Conservation (phyloP, 1,140 invertebrate genomes). For the Vanessa tameamea region DNA sequence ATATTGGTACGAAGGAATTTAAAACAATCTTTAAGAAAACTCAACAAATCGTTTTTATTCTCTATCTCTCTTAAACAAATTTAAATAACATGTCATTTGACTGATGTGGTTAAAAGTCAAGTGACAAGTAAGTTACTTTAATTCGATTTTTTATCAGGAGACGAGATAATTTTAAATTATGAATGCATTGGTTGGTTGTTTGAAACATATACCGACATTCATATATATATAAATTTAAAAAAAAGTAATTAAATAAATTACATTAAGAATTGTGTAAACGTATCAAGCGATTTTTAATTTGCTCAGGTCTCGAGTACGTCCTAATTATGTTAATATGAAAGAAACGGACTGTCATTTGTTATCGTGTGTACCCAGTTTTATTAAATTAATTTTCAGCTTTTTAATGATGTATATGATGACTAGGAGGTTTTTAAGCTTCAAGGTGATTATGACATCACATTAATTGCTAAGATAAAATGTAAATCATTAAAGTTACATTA, state of each 20-base stretch:
- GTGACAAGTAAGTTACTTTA: too few relatives aligned
- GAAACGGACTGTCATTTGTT: conserved; percentile 7
- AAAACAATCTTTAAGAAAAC: too few relatives aligned
- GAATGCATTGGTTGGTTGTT: too few relatives aligned
- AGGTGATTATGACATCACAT: not conserved
- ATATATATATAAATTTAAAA: not conserved
- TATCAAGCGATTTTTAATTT: conserved; percentile 27
- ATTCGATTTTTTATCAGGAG: too few relatives aligned
- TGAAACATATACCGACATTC: not conserved
- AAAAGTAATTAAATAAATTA: not conserved
- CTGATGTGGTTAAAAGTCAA: too few relatives aligned
- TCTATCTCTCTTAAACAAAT: too few relatives aligned
- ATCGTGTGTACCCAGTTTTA: conserved; percentile 38
- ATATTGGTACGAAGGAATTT: too few relatives aligned
- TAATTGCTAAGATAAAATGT: not conserved
- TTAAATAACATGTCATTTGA: too few relatives aligned
- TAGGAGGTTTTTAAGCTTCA: not conserved
- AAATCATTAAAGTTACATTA: too few relatives aligned
- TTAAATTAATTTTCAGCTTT: conserved; percentile 3
- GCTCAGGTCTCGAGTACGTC: conserved; percentile 49
- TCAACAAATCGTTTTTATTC: too few relatives aligned
- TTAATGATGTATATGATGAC: not conserved
- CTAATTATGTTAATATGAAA: conserved; percentile 33
- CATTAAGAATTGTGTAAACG: conserved; percentile 23
- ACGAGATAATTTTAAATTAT: too few relatives aligned